phyloP scores from a whole-genome alignment of 1,140 invertebrate genomes.

The Neodiprion pinetum region DNA sequence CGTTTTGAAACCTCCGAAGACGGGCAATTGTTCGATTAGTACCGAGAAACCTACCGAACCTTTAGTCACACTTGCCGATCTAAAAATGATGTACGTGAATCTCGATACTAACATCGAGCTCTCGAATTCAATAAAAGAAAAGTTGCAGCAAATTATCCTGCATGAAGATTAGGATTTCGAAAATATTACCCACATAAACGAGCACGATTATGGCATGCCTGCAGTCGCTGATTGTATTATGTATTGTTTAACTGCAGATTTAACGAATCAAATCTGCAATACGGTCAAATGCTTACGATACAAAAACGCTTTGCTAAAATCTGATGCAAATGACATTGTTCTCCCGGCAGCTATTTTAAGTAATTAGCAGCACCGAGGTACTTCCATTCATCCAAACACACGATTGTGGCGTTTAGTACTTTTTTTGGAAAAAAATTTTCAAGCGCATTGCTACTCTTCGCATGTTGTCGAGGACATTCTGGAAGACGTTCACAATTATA shows the following conservation, averaged over 20 bases:
- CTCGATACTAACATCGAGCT: neutral
- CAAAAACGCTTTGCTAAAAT: neutral
- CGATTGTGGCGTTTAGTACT: conserved; percentile 18
- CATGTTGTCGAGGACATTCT: conserved; percentile 23
- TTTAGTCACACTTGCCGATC: conserved; percentile 19
- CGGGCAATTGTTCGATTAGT: conserved; percentile 18
- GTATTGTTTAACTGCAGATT: conserved; percentile 23
- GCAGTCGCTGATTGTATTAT: neutral
- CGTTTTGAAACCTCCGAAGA: conserved; percentile 20
- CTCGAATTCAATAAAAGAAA: too few species aligned
- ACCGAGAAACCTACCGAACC: conserved; percentile 11
- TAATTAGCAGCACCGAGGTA: neutral
- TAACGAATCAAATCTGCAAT: conserved; percentile 19
- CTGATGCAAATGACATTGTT: neutral
- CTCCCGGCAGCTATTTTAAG: neutral
- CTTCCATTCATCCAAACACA: conserved; percentile 13
- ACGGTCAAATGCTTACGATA: conserved; percentile 1
- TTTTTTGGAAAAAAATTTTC: conserved; percentile 20
- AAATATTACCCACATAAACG: too few species aligned
- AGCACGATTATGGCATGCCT: too few species aligned
- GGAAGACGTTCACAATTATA: conserved; percentile 13
- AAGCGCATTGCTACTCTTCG: conserved; percentile 17
- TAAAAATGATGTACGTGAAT: conserved; percentile 20
- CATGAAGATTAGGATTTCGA: too few species aligned
- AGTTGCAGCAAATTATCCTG: too few species aligned